Evolutionary conservation across 2,888 invertebrate species (phyloP), one percentile per base, ranked within the genome.

Genomic region (Elmis aenea): DNA sequence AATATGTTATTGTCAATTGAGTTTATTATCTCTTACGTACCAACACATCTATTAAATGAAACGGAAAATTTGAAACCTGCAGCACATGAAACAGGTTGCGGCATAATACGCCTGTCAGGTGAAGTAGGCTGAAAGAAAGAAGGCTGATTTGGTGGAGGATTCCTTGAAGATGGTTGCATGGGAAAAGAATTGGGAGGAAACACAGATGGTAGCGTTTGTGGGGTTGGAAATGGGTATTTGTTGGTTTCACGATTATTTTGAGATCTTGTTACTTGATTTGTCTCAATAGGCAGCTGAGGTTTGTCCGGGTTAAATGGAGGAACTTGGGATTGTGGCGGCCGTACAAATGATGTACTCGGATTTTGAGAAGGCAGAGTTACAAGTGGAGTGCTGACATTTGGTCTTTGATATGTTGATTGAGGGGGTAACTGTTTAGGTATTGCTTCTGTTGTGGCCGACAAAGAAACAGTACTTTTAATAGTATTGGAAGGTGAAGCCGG

Each of bases 41-140:
- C 52, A 11, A 45, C 26, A 25, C 54, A 55, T 11, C 35, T 34
- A 27, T 40, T 38, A 6, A 35, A 26, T 25, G 40, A 26, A 23
- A 36, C 31, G 10, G 43, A 40, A 36, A 42, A 51, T 31, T 18
- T 41, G 33, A 48, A 52, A 11, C 55, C 55, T 13, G 38, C 23
- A 3, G 36, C 29, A 24, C 55, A 55, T 1, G 45, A 33, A 15
- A 46, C 44, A 18, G 24, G 32, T 26, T 30, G 36, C 16, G 31
- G 8, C 11, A 5, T 23, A n/a, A n/a, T n/a, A n/a, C n/a, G n/a
- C n/a, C n/a, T n/a, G n/a, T 38, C 6, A 21, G 37, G 25, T 26
- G 8, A 21, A 27, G 26, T n/a, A n/a, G 13, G 14, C 27, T 13
- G n/a, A n/a, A n/a, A n/a, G n/a, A n/a, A n/a, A 5, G 34, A 33